Conservation (phyloP, 1,140 invertebrate genomes). For the Achatina immaculata region DNA sequence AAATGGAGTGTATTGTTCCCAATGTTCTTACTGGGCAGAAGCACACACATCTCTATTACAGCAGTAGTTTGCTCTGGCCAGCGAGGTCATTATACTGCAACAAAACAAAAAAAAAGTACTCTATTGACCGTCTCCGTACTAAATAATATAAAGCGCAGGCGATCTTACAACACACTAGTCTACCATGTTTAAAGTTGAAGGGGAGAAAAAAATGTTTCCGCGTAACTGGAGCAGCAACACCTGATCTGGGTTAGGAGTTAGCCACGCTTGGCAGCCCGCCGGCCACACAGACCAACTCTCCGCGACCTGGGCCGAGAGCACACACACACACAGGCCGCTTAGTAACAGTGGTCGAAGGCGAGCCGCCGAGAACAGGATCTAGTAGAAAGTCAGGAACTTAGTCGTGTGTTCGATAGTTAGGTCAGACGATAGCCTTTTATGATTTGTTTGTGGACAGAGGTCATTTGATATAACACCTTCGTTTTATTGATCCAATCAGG, state of each 20-base stretch:
- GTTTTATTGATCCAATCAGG: slow-evolving; percentile 29
- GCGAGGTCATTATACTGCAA: slow-evolving; percentile 59
- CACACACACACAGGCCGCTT: slow-evolving; percentile 15
- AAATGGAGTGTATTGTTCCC: not conserved
- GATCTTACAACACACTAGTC: slow-evolving; percentile 24
- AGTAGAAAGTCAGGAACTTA: not conserved
- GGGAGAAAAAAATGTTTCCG: slow-evolving; percentile 16
- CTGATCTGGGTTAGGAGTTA: slow-evolving; percentile 38
- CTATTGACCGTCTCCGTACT: slow-evolving; percentile 61
- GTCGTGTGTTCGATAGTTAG: slow-evolving; percentile 17
- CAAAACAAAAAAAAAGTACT: slow-evolving; percentile 55
- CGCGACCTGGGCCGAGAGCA: slow-evolving; percentile 25
- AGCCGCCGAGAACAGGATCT: slow-evolving; percentile 32
- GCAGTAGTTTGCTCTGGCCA: slow-evolving; percentile 58
- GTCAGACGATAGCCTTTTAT: not conserved
- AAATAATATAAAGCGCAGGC: slow-evolving; percentile 38
- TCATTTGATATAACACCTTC: slow-evolving; percentile 21
- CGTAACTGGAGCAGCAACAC: slow-evolving; percentile 39
- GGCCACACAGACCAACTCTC: slow-evolving; percentile 32
- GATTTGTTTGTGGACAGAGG: not conserved
- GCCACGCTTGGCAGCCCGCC: slow-evolving; percentile 40
- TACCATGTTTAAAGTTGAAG: not conserved
- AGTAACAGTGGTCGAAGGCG: slow-evolving; percentile 36
- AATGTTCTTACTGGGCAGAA: not conserved
- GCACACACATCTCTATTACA: slow-evolving; percentile 55